Evolutionary conservation across 2,797 vertebrate species (phyloP).

Genomic region (Peromyscus eremicus): DNA sequence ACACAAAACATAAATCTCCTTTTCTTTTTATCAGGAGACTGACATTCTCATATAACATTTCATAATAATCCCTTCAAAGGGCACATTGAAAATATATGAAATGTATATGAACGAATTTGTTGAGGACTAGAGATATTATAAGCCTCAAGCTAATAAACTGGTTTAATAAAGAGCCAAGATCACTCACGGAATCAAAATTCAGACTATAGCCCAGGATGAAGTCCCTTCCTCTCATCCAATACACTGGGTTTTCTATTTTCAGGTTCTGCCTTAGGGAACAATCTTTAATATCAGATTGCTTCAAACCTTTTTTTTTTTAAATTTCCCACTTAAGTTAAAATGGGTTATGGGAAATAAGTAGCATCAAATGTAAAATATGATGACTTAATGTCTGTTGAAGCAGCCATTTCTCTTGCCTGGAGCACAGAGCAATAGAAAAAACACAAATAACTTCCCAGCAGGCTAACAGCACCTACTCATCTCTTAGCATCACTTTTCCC

Average conservation of each 20-base stretch:
- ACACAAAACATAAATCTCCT: conserved; percentile 64
- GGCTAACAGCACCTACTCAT: conserved; percentile 43
- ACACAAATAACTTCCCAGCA: conserved; percentile 64
- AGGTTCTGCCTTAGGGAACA: not conserved
- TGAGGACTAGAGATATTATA: conserved; percentile 49
- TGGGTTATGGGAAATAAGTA: conserved; percentile 44
- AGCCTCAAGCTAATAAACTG: conserved; percentile 58
- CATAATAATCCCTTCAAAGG: conserved; percentile 71
- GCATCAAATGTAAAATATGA: conserved; percentile 45
- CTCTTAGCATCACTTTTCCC: conserved; percentile 59
- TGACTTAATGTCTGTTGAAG: conserved; percentile 27
- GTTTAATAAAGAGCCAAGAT: conserved; percentile 54
- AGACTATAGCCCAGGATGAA: not conserved
- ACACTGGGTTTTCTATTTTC: not conserved
- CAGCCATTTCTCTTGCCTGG: not conserved
- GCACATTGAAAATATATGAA: conserved; percentile 70
- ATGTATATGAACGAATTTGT: conserved; percentile 64
- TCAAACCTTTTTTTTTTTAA: conserved; percentile 8
- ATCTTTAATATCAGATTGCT: conserved; percentile 56
- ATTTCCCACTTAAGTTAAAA: conserved; percentile 48
- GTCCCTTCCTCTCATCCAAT: not conserved
- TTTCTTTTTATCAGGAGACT: conserved; percentile 69
- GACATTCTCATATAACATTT: conserved; percentile 66
- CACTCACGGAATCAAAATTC: conserved; percentile 30
- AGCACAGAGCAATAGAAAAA: conserved; percentile 10